phyloP scores from a whole-genome alignment of 2,113 vertebrate species.

The Channa maculata region DNA sequence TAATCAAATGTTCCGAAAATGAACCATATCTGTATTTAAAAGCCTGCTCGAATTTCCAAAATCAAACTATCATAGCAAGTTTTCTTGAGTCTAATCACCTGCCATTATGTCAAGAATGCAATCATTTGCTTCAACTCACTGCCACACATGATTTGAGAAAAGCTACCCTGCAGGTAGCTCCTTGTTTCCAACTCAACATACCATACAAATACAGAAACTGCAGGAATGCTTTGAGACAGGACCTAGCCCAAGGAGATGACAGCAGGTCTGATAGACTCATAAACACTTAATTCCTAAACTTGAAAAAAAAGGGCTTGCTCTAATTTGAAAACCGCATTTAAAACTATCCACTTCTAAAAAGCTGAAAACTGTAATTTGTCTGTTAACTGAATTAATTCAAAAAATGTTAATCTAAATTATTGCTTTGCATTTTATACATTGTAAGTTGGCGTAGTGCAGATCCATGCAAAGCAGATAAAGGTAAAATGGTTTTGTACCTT shows the following conservation, averaged over 20 bases:
- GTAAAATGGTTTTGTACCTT: slow-evolving; percentile 64
- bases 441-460: not conserved
- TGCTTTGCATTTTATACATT: not conserved
- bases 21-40: slow-evolving; percentile 6
- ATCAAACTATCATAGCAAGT: slow-evolving; percentile 38
- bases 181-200: slow-evolving; percentile 59
- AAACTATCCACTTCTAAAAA: not conserved
- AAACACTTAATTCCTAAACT: not conserved
- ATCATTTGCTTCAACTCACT: slow-evolving; percentile 56
- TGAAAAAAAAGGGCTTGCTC: not conserved
- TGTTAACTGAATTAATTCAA: not conserved
- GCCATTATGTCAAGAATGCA: slow-evolving; percentile 69
- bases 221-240: slow-evolving; percentile 68
- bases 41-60: slow-evolving; percentile 5
- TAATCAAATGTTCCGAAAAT: not conserved
- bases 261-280: slow-evolving; percentile 55
- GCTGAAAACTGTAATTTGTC: not conserved
- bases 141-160: slow-evolving; percentile 55
- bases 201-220: slow-evolving; percentile 55
- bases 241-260: slow-evolving; percentile 57
- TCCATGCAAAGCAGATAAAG: slow-evolving; percentile 36
- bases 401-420: not conserved
- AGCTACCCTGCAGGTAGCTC: slow-evolving; percentile 58
- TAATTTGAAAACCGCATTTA: not conserved
- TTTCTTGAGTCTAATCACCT: slow-evolving; percentile 59